Evolutionary conservation across 2,888 invertebrate genomes (phyloP).

Genomic region (Ypsolopha scabrella): DNA sequence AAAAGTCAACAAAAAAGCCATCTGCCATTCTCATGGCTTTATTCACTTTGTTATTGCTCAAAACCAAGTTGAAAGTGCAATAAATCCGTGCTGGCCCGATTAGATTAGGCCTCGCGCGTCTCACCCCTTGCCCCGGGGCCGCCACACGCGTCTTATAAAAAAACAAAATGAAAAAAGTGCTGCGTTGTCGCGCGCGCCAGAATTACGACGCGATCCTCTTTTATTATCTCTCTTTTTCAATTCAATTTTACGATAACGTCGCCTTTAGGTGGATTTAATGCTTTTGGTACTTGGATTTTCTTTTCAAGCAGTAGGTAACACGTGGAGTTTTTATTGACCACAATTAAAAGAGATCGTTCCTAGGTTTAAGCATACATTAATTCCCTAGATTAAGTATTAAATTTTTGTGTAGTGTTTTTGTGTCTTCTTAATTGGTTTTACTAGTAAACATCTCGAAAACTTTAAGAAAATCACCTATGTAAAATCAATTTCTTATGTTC

Average conservation of each 20-base stretch:
- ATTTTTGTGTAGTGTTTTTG: too few species aligned
- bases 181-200: slow-evolving; percentile 66
- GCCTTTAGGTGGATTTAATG: slow-evolving; percentile 13
- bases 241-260: slow-evolving; percentile 64
- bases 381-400: too few species aligned
- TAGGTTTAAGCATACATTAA: too few species aligned
- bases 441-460: too few species aligned
- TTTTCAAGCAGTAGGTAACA: background rate
- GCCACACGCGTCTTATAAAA: slow-evolving; percentile 39
- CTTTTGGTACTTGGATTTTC: slow-evolving; percentile 2
- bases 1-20: too few species aligned
- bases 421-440: too few species aligned
- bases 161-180: slow-evolving; percentile 49
- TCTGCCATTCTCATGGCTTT: too few species aligned
- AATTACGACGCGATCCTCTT: slow-evolving; percentile 63
- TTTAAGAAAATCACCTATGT: too few species aligned
- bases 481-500: too few species aligned
- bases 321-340: background rate
- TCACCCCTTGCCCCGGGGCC: slow-evolving; percentile 20
- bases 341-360: background rate
- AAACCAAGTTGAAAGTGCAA: slow-evolving; percentile 37
- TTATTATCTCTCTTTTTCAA: slow-evolving; percentile 63
- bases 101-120: slow-evolving; percentile 22
- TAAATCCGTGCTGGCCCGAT: slow-evolving; percentile 44
- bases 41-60: too few species aligned